phyloP scores from a whole-genome alignment of 2,113 vertebrate genomes.

The Terrapene triunguis region DNA sequence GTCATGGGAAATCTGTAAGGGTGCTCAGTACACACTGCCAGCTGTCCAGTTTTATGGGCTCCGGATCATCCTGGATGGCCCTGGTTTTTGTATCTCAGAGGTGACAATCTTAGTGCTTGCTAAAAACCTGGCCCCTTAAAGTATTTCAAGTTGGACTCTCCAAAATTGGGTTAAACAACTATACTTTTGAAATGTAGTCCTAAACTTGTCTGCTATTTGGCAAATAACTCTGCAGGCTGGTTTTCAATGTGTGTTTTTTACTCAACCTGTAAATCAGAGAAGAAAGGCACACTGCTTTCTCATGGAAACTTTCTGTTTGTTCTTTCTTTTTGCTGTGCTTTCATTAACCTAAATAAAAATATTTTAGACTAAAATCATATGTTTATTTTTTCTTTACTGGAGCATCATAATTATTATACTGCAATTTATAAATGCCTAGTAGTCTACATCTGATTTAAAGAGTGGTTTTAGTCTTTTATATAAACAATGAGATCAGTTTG shows the following conservation, averaged over 20 bases:
- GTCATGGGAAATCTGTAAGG: not conserved
- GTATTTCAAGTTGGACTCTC: slow-evolving; percentile 35
- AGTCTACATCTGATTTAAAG: not conserved
- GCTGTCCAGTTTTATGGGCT: not conserved
- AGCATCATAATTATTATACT: not conserved
- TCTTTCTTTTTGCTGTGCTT: not conserved
- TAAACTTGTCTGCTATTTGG: not conserved
- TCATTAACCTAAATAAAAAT: not conserved
- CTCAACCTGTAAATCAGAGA: not conserved
- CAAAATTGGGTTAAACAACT: not conserved
- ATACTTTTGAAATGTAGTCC: slow-evolving; percentile 2
- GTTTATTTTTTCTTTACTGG: not conserved
- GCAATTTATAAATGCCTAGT: not conserved
- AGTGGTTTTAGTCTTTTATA: not conserved
- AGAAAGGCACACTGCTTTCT: not conserved
- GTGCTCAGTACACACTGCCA: not conserved
- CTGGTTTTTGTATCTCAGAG: not conserved
- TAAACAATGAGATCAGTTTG: not conserved
- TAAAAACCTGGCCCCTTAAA: slow-evolving; percentile 32
- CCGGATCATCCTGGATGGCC: not conserved
- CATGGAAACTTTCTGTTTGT: not conserved
- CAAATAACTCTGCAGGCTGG: not conserved
- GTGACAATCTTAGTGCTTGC: slow-evolving; percentile 8
- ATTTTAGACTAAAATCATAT: not conserved
- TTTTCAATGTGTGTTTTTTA: not conserved